Conservation (phyloP, 2,113 vertebrate species). For the Caloenas nicobarica region DNA sequence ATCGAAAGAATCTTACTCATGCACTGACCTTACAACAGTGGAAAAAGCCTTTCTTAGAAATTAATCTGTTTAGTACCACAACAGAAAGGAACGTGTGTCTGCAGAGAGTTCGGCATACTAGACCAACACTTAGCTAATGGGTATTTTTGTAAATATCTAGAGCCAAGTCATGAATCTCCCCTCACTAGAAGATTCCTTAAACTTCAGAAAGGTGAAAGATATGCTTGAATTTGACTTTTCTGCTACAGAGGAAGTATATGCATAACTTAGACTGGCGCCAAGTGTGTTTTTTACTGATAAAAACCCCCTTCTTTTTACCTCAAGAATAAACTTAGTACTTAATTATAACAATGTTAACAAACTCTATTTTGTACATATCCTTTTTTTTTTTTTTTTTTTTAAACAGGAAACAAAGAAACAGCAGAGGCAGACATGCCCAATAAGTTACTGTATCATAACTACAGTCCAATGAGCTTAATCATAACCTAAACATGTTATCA, state of each 20-base stretch:
- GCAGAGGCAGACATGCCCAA: background rate
- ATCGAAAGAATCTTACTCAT: background rate
- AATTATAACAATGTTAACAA: background rate
- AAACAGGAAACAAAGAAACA: background rate
- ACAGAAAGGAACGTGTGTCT: background rate
- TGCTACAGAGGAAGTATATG: background rate
- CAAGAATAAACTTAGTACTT: background rate
- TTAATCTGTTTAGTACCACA: slow-evolving; percentile 13
- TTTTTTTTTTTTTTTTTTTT: background rate
- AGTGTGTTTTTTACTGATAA: background rate
- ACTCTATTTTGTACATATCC: background rate
- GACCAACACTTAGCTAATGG: background rate
- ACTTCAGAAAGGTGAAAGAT: slow-evolving; percentile 4
- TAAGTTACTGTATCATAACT: background rate
- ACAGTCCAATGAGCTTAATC: background rate
- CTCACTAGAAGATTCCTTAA: background rate
- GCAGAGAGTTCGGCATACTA: background rate
- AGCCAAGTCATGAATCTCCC: background rate
- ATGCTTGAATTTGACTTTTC: slow-evolving; percentile 2
- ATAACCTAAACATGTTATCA: background rate
- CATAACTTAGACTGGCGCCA: background rate
- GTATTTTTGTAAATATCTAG: slow-evolving; percentile 54
- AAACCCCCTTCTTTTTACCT: rapidly evolving
- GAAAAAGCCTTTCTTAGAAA: background rate
- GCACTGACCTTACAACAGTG: background rate